Evolutionary conservation across 2,113 vertebrate genomes (phyloP).

Genomic region (Raja brachyura): DNA sequence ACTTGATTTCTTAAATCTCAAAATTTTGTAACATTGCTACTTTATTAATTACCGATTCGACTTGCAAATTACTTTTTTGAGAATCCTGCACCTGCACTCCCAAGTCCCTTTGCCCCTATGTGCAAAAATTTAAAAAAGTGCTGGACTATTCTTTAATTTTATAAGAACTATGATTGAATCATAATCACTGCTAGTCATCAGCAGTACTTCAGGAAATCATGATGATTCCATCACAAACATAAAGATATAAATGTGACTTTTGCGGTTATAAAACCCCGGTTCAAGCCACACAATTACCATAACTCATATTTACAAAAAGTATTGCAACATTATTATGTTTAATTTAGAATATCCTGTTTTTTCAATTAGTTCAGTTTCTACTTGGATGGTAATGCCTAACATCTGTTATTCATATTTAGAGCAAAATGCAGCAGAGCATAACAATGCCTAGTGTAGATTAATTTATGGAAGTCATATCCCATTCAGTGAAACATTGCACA

Average conservation of each 20-base stretch:
- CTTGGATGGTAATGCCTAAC: constrained; percentile 4
- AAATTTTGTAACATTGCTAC: too few relatives aligned
- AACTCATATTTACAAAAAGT: background rate
- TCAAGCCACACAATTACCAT: background rate
- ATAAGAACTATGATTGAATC: background rate
- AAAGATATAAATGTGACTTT: background rate
- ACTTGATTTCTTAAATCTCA: too few relatives aligned
- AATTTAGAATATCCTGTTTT: background rate
- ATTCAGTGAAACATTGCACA: constrained; percentile 19
- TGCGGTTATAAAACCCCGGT: background rate
- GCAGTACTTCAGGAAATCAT: background rate
- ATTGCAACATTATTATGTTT: background rate
- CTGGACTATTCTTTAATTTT: too few relatives aligned
- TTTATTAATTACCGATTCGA: too few relatives aligned
- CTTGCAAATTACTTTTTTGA: too few relatives aligned
- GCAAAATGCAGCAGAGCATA: background rate
- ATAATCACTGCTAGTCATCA: constrained; percentile 8
- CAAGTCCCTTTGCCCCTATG: too few relatives aligned
- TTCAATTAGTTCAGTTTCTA: constrained; percentile 21
- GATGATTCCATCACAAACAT: background rate
- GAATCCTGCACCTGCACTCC: too few relatives aligned
- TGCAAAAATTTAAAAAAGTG: too few relatives aligned
- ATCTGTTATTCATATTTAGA: constrained; percentile 26
- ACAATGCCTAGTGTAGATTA: background rate
- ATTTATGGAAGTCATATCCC: background rate